phyloP scores from a whole-genome alignment of 2,888 invertebrate species.

The Microdon myrmicae region DNA sequence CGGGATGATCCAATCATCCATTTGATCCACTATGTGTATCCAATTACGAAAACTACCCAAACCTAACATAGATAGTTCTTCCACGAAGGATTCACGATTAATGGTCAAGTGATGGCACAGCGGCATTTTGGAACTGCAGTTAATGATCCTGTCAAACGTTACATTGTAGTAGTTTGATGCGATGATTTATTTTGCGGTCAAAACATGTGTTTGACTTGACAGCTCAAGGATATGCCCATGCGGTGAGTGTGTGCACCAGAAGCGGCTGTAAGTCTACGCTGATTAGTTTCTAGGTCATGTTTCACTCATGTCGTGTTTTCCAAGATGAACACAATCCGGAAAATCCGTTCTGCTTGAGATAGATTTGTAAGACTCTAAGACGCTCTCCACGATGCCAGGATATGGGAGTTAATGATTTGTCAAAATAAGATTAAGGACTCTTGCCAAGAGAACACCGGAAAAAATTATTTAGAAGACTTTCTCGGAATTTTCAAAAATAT shows the following conservation, averaged over 20 bases:
- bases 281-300: constrained; percentile 43
- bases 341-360: constrained; percentile 42
- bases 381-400: constrained; percentile 43
- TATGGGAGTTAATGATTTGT: constrained; percentile 53
- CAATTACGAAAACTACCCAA: constrained; percentile 13
- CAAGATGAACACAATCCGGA: constrained; percentile 21
- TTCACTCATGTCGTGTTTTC: constrained; percentile 24
- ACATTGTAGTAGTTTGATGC: constrained; percentile 52
- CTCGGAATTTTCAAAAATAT: constrained; percentile 29
- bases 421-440: constrained; percentile 52
- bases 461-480: constrained; percentile 18
- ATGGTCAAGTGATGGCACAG: constrained; percentile 27
- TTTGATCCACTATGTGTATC: constrained; percentile 11
- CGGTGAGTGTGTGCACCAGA: constrained; percentile 8
- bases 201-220: constrained; percentile 68
- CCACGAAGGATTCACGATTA: constrained; percentile 44
- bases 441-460: constrained; percentile 26
- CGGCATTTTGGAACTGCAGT: constrained; percentile 54
- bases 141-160: constrained; percentile 54
- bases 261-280: constrained; percentile 28
- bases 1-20: constrained; percentile 19
- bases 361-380: constrained; percentile 35
- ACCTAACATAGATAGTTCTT: constrained; percentile 29
- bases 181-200: constrained; percentile 68
- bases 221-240: constrained; percentile 54